Conservation (phyloP, 1,140 invertebrate species). For the Microplitis demolitor region DNA sequence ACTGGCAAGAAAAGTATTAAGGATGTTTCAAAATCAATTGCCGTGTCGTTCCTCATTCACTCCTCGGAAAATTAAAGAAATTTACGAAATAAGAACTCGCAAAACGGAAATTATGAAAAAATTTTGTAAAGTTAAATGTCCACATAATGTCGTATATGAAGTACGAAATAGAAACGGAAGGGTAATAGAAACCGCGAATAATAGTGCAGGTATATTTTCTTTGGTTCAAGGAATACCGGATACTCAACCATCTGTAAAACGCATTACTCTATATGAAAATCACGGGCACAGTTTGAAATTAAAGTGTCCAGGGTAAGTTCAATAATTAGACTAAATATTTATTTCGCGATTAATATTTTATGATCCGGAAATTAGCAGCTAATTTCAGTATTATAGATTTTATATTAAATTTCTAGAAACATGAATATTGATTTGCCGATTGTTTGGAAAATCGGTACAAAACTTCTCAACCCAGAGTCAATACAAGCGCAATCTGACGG, state of each 20-base stretch:
- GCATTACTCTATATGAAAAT: constrained; percentile 57
- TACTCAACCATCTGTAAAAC: constrained; percentile 48
- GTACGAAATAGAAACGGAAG: constrained; percentile 60
- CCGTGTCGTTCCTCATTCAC: constrained; percentile 67
- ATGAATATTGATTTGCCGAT: constrained; percentile 59
- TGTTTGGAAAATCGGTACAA: constrained; percentile 60
- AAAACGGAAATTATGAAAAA: constrained; percentile 65
- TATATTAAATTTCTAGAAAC: constrained; percentile 47
- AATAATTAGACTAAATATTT: constrained; percentile 2
- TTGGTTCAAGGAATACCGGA: constrained; percentile 61
- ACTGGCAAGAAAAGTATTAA: constrained; percentile 29
- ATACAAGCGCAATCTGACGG: constrained; percentile 52
- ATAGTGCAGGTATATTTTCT: constrained; percentile 66
- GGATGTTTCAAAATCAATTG: constrained; percentile 62
- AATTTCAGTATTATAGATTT: too few species aligned
- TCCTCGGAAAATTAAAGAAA: constrained; percentile 54
- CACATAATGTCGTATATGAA: constrained; percentile 60
- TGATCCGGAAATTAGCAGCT: too few species aligned
- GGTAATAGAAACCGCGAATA: constrained; percentile 66
- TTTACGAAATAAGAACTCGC: constrained; percentile 53
- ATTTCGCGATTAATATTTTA: constrained; percentile 26
- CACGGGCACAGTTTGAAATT: constrained; percentile 53
- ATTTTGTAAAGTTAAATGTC: constrained; percentile 66
- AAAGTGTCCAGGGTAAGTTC: constrained; percentile 64
- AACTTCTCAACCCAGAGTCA: constrained; percentile 51